A percentile compares a stretch with the other conserved stretches of the same genome.
phyloP scores from a whole-genome alignment of 2,888 invertebrate genomes.

The Synanthedon andrenaeformis region DNA sequence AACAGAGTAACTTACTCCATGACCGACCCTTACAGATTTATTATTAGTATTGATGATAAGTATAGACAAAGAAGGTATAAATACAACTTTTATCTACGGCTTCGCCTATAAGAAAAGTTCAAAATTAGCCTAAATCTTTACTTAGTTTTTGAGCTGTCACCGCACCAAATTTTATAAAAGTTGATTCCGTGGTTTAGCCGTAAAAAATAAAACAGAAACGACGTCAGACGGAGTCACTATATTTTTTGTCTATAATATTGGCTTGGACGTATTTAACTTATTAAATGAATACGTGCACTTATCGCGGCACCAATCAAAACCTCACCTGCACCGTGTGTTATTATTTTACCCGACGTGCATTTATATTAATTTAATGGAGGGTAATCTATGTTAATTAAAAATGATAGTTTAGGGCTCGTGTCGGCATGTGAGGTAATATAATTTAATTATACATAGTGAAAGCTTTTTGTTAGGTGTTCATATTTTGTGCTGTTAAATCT shows the following conservation, averaged over 20 bases:
- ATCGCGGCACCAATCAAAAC: neutral
- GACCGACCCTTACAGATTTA: too few species aligned
- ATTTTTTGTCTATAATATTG: neutral
- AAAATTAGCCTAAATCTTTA: too few species aligned
- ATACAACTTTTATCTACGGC: too few species aligned
- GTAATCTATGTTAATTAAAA: slow-evolving; percentile 23
- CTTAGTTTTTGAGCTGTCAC: too few species aligned
- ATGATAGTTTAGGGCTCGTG: slow-evolving; percentile 13
- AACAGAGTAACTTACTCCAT: too few species aligned
- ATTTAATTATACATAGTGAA: slow-evolving; percentile 10
- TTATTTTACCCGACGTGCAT: slow-evolving; percentile 12
- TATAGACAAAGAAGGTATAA: too few species aligned
- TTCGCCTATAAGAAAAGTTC: too few species aligned
- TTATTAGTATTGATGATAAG: too few species aligned
- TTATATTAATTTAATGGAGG: slow-evolving; percentile 19
- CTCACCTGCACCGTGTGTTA: neutral
- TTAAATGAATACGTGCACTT: neutral
- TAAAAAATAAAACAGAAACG: too few species aligned
- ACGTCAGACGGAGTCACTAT: neutral
- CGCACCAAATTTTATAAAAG: too few species aligned
- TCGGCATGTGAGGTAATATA: slow-evolving; percentile 13
- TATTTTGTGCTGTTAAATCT: neutral
- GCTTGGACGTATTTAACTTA: neutral
- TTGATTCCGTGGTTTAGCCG: too few species aligned
- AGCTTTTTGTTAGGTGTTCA: neutral